Evolutionary conservation across 1,140 invertebrate genomes (phyloP), one percentile per base, ranked within the genome.

Genomic region (Mya arenaria): DNA sequence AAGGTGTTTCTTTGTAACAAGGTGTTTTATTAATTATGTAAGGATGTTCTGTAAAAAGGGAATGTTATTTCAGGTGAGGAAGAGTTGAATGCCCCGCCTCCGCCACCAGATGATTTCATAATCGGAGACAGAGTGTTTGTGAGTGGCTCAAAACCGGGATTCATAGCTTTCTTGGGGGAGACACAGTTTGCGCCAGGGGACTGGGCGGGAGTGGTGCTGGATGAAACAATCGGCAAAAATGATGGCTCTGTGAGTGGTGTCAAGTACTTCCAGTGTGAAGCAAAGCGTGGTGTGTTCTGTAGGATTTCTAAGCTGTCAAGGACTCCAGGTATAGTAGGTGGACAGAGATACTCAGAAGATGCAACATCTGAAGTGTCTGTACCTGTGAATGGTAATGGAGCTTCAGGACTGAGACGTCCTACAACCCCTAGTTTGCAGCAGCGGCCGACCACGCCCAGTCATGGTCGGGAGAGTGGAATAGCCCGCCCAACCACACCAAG

Each of bases 81-180:
- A 34, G 89, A 90, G 25, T 52, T 82, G 10, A 55, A 68, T 34
- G 75, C 69, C 23, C 85, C 86, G 28, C 74, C 82, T 1, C 82
- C 83, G 17, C 84, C 87, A 8, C 58, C 69, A 32, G 92, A 92
- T 94, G 97, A 97, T 93, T 99, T 99, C 92, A 98, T 98, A 87
- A 97, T 99, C 89, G 98, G 98, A 52, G 97, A 99, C 90, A 94
- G 96, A 85, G 96, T 99, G 85, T 99, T 96, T 96, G 98, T 99
- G 37, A 97, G 97, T 89, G 98, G 98, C 44, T 96, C 95, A n/a
- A 98, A 99, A 91, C 96, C 97, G 4, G 98, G 98, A 36, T 95
- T 95, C 88, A 99, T 99, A 85, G 97, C 98, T 34, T 99, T 97
- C 92, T 98, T 99, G 82, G 99, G 99, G n/a, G 98, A 99, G 91